Evolutionary conservation across 1,140 invertebrate species (phyloP), one percentile per base, ranked within the genome.

Genomic region (Papilio xuthus): DNA sequence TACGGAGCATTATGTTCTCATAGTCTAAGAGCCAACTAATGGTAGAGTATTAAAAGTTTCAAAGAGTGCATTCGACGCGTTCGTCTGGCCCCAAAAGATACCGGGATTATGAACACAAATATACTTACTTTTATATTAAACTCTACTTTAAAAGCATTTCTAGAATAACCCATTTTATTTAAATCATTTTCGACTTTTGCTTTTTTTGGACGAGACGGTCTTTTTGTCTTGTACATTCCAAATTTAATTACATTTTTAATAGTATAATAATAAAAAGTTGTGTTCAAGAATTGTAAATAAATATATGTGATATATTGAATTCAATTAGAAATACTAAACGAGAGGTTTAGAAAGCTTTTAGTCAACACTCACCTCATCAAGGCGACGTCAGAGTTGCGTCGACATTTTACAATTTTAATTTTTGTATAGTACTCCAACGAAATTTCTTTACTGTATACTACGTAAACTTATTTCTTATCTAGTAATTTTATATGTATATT

Each of bases 161-260:
- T 32, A 67, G 60, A 67, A 67, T 28, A 28, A 67, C 32, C 13
- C 26, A 28, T 67, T 67, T 67, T 28, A 67, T 28, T 67, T 67
- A 28, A 67, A 67, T 67, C 3, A 6, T 28, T 60, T 26, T 13
- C 15, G 2, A 28, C 20, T 32, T 1, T 67, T 32, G 1, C 12
- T 67, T 13, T 28, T 28, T 63, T 53, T 20, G 8, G n/a, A 1
- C 7, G 18, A 20, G 50, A 53, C 9, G 7, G 18, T 53, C 50
- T 20, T 53, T 53, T 53, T 18, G n/a, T 53, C 32, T 37, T 3
- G 32, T 37, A 37, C 32, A 37, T 37, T 37, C 7, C 4, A 7
- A 37, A 37, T 37, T 37, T 37, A 37, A 37, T n/a, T n/a, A n/a
- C n/a, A n/a, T n/a, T n/a, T n/a, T n/a, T n/a, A n/a, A n/a, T n/a